phyloP scores from a whole-genome alignment of 1,140 invertebrate genomes.

The Pseudachorutes palmiensis region DNA sequence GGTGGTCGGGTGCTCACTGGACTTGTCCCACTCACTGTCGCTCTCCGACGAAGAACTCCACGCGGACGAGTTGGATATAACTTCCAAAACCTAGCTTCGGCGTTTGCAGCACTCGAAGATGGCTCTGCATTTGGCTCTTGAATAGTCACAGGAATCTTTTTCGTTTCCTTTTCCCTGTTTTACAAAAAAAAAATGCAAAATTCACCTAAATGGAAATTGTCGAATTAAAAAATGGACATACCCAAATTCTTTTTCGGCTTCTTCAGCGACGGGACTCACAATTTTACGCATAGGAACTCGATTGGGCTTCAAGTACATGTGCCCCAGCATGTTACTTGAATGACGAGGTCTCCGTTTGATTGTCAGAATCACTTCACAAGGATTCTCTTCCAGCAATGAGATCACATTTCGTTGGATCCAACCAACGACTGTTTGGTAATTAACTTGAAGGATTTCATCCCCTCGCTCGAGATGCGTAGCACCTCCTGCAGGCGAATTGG shows the following conservation, averaged over 20 bases:
- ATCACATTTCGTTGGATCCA: slow-evolving; percentile 28
- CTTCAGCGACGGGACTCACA: slow-evolving; percentile 11
- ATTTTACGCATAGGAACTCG: slow-evolving; percentile 24
- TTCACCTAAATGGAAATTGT: neutral
- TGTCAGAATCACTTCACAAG: slow-evolving; percentile 34
- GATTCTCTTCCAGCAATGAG: slow-evolving; percentile 30
- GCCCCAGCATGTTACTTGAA: slow-evolving; percentile 25
- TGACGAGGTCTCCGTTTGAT: slow-evolving; percentile 31
- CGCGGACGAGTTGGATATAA: slow-evolving; percentile 31
- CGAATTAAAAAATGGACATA: neutral
- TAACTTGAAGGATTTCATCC: slow-evolving; percentile 37
- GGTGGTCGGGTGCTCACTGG: slow-evolving; percentile 27
- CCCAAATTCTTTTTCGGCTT: neutral
- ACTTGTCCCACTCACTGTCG: slow-evolving; percentile 31
- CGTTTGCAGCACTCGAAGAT: slow-evolving; percentile 9
- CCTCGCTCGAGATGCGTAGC: slow-evolving; percentile 28
- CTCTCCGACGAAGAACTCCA: slow-evolving; percentile 28
- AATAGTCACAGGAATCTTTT: neutral
- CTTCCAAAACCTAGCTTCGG: slow-evolving; percentile 33
- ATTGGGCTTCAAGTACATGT: slow-evolving; percentile 31
- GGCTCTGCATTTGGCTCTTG: neutral
- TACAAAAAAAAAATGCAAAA: neutral
- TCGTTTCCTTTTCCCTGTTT: slow-evolving; percentile 4
- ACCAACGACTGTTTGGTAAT: slow-evolving; percentile 35
- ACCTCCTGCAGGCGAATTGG: slow-evolving; percentile 26